Evolutionary conservation across 2,888 invertebrate genomes (phyloP).

Genomic region (Stenolophus ochropezus): DNA sequence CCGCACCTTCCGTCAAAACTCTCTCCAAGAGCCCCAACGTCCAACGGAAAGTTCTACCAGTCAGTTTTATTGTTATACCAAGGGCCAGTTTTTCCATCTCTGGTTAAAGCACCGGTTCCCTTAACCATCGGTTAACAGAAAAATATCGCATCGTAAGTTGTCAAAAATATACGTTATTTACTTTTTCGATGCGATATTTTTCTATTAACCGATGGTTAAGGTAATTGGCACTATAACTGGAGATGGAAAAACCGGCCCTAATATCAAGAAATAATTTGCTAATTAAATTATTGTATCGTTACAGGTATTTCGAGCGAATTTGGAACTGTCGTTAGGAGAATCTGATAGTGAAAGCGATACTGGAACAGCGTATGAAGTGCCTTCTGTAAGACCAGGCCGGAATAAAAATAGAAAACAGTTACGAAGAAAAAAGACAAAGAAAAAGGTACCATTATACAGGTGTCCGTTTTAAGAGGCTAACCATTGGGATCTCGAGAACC

Average conservation of each 20-base stretch:
- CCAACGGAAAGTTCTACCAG: conserved; percentile 77
- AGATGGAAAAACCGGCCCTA: no score
- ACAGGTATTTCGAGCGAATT: conserved; percentile 77
- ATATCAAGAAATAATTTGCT: no score
- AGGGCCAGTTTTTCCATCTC: no score
- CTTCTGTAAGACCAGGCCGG: background rate
- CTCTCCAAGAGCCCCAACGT: conserved; percentile 69
- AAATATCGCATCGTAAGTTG: no score
- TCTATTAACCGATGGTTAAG: no score
- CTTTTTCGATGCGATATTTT: no score
- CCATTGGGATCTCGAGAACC: no score
- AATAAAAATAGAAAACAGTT: conserved; percentile 33
- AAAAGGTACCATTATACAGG: no score
- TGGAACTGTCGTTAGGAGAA: conserved; percentile 72
- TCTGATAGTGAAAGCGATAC: conserved; percentile 61
- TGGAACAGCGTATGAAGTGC: conserved; percentile 51
- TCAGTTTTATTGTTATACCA: conserved; percentile 68
- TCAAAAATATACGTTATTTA: no score
- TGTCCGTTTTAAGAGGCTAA: no score
- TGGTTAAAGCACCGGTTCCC: background rate
- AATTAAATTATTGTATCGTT: conserved; percentile 20
- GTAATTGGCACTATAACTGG: no score
- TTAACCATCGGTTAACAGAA: background rate
- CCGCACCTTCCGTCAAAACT: conserved; percentile 66
- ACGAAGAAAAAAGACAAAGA: conserved; percentile 46